phyloP scores from a whole-genome alignment of 2,113 vertebrate genomes.

The Gasterosteus nipponicus region DNA sequence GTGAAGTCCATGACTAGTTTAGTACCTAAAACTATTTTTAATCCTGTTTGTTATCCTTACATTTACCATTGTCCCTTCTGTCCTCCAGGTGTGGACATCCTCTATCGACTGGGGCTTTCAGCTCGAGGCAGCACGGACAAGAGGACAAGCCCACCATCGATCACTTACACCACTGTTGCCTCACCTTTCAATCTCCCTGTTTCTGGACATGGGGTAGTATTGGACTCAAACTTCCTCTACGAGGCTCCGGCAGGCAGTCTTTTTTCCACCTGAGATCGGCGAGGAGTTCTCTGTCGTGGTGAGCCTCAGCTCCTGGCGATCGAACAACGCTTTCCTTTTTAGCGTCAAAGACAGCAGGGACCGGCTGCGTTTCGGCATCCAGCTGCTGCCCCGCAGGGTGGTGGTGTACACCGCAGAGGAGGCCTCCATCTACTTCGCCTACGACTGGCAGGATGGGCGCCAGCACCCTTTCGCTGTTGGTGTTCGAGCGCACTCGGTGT shows the following conservation, averaged over 20 bases:
- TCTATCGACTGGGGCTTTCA: constrained; percentile 88
- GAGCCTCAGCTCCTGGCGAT: constrained; percentile 87
- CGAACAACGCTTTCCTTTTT: constrained; percentile 95
- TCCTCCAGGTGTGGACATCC: constrained; percentile 90
- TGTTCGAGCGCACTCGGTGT: constrained; percentile 82
- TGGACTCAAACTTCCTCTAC: constrained; percentile 81
- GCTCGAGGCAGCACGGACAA: constrained; percentile 77
- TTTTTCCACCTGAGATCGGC: constrained; percentile 80
- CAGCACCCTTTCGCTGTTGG: constrained; percentile 90
- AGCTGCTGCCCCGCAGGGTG: constrained; percentile 89
- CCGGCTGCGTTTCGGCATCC: constrained; percentile 90
- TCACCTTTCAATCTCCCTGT: constrained; percentile 78
- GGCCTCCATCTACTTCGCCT: constrained; percentile 86
- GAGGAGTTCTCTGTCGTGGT: constrained; percentile 88
- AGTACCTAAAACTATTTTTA: not conserved
- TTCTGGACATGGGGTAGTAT: constrained; percentile 82
- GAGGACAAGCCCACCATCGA: constrained; percentile 68
- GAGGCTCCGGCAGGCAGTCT: constrained; percentile 82
- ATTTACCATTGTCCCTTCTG: constrained; percentile 57
- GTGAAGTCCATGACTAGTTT: not conserved
- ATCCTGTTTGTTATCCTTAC: not conserved
- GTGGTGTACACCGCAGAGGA: constrained; percentile 87
- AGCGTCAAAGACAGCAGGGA: constrained; percentile 86
- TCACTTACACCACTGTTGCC: constrained; percentile 59
- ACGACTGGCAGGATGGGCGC: constrained; percentile 86